Conservation (phyloP, 2,797 vertebrate species). For the Anguilla pacifica region DNA sequence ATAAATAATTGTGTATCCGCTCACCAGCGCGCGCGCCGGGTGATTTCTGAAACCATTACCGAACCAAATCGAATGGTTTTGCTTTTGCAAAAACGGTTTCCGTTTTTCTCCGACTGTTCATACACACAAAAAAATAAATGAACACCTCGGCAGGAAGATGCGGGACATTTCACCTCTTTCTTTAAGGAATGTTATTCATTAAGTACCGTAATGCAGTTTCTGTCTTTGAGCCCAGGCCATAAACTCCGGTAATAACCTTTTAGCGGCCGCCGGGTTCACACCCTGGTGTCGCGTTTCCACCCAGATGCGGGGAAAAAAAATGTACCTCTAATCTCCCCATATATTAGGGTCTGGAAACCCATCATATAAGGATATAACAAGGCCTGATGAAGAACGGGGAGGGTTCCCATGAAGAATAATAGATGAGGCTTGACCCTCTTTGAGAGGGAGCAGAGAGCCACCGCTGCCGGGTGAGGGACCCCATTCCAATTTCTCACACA, state of each 20-base stretch:
- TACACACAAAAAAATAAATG: constrained; percentile 24
- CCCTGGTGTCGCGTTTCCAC: constrained; percentile 53
- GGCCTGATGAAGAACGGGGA: constrained; percentile 47
- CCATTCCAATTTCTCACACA: constrained; percentile 57
- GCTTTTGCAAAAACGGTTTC: neutral
- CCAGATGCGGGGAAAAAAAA: constrained; percentile 54
- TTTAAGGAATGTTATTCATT: constrained; percentile 53
- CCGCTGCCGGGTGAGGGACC: constrained; percentile 48
- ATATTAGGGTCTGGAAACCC: constrained; percentile 57
- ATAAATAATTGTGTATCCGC: neutral
- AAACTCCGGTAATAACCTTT: constrained; percentile 57
- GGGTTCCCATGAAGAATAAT: constrained; percentile 60
- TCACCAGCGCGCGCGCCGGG: neutral
- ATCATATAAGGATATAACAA: constrained; percentile 66
- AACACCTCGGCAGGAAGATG: constrained; percentile 20
- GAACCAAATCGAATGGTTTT: neutral
- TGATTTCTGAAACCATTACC: neutral
- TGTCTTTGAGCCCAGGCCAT: constrained; percentile 48
- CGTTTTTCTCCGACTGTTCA: neutral
- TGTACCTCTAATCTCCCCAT: constrained; percentile 58
- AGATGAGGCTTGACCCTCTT: constrained; percentile 67
- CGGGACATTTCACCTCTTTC: constrained; percentile 25
- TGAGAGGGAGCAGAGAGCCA: constrained; percentile 54
- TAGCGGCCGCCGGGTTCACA: constrained; percentile 45
- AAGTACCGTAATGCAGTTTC: constrained; percentile 44